Conservation (phyloP, 2,888 invertebrate genomes). For the Drosophila multiciliata region DNA sequence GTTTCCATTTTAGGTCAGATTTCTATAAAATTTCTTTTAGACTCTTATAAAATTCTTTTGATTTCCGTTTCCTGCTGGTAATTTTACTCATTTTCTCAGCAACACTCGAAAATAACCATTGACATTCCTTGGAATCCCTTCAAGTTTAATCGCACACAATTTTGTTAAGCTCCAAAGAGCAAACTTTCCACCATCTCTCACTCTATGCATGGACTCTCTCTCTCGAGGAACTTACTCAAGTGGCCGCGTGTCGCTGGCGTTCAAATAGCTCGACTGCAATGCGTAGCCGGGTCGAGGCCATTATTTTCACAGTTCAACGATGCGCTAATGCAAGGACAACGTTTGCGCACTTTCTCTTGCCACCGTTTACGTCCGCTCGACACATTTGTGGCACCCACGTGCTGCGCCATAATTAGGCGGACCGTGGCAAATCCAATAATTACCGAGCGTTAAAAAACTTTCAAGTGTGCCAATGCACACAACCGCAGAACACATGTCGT, state of each 20-base stretch:
- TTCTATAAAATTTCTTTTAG: not conserved
- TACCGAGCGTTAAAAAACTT: slow-evolving; percentile 73
- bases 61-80: not conserved
- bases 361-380: not conserved
- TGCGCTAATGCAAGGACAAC: slow-evolving; percentile 65
- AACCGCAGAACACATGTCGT: slow-evolving; percentile 72
- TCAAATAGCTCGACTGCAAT: slow-evolving; percentile 31
- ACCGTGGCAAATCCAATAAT: slow-evolving; percentile 73
- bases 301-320: slow-evolving; percentile 68
- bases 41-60: not conserved
- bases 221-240: slow-evolving; percentile 24
- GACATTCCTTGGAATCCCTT: not conserved
- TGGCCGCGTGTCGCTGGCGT: slow-evolving; percentile 41
- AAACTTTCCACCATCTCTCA: slow-evolving; percentile 8
- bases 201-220: not conserved
- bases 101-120: not conserved
- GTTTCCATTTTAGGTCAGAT: not conserved
- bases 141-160: slow-evolving; percentile 16
- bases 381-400: slow-evolving; percentile 49
- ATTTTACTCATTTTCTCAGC: not conserved
- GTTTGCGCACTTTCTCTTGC: slow-evolving; percentile 36
- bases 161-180: slow-evolving; percentile 12
- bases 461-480: slow-evolving; percentile 60
- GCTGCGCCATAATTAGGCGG: slow-evolving; percentile 66
- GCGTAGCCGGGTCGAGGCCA: slow-evolving; percentile 44